Evolutionary conservation across 2,888 invertebrate species (phyloP).

Genomic region (Drosophila prolongata): DNA sequence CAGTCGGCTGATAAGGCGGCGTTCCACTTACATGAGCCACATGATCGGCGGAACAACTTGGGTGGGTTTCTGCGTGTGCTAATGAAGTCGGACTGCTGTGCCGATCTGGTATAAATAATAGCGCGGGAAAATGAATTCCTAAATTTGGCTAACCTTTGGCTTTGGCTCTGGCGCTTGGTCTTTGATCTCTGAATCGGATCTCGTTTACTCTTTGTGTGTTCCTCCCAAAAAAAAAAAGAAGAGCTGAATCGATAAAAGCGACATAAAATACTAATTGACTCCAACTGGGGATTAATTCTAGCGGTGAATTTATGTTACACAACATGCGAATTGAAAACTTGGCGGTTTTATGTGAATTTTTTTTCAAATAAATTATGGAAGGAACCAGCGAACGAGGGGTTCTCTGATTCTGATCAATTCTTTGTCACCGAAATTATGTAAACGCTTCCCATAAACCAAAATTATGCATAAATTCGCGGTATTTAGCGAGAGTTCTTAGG

Average conservation of each 20-base stretch:
- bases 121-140: constrained; percentile 57
- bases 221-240: constrained; percentile 5
- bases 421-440: constrained; percentile 49
- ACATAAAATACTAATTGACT: constrained; percentile 79
- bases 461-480: constrained; percentile 66
- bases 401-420: constrained; percentile 61
- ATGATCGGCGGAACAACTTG: constrained; percentile 55
- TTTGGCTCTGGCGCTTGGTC: constrained; percentile 47
- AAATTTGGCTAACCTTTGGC: constrained; percentile 50
- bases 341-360: constrained; percentile 69
- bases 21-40: constrained; percentile 76
- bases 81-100: constrained; percentile 62
- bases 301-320: constrained; percentile 78
- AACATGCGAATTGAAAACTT: constrained; percentile 72
- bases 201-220: neutral
- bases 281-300: constrained; percentile 68
- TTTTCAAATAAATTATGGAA: constrained; percentile 57
- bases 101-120: constrained; percentile 47
- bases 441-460: constrained; percentile 44
- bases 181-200: constrained; percentile 34
- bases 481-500: constrained; percentile 43
- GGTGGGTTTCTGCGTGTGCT: constrained; percentile 70
- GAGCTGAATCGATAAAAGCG: constrained; percentile 60
- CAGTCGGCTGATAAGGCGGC: constrained; percentile 66
- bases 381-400: constrained; percentile 18